Percentiles rank a stretch among this genome's conserved stretches.
Conservation (phyloP, 2,888 invertebrate species). For the Oscheius sp. region DNA sequence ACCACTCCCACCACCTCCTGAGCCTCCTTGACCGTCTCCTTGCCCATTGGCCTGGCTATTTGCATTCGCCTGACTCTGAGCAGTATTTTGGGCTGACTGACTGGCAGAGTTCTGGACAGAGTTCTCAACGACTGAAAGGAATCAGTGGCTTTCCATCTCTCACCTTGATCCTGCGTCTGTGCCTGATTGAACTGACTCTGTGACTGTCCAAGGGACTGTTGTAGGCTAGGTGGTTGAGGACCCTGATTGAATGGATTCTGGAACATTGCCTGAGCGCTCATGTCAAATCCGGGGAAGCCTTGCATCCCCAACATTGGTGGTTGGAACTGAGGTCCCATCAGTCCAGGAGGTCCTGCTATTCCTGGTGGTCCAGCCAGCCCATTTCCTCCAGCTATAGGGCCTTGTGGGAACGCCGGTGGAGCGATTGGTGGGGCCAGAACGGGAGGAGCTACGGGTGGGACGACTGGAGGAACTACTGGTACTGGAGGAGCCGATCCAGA, state of each 20-base stretch:
- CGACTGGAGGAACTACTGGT: not conserved
- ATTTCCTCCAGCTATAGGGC: constrained; percentile 16
- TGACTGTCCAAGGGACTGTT: no score
- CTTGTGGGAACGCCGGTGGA: constrained; percentile 2
- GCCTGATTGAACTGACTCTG: not conserved
- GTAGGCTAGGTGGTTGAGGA: no score
- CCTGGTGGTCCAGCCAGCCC: not conserved
- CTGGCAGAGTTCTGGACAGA: not conserved
- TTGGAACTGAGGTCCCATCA: no score
- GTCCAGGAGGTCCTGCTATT: not conserved
- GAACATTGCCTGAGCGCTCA: no score
- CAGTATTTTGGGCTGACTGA: not conserved
- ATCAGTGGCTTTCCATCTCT: not conserved
- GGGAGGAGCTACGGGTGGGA: not conserved
- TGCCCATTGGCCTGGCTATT: not conserved
- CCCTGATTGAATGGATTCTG: no score
- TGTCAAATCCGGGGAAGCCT: no score
- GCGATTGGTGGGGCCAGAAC: not conserved
- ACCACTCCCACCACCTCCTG: not conserved
- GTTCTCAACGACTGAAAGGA: not conserved
- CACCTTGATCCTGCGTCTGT: not conserved
- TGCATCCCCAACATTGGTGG: no score
- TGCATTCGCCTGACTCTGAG: not conserved
- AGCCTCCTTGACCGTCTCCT: constrained; percentile 4
- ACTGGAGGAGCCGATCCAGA: not conserved